Percentiles rank a stretch among this genome's conserved stretches.
Conservation (phyloP, 1,140 invertebrate genomes). For the Globodera ellingtonae region DNA sequence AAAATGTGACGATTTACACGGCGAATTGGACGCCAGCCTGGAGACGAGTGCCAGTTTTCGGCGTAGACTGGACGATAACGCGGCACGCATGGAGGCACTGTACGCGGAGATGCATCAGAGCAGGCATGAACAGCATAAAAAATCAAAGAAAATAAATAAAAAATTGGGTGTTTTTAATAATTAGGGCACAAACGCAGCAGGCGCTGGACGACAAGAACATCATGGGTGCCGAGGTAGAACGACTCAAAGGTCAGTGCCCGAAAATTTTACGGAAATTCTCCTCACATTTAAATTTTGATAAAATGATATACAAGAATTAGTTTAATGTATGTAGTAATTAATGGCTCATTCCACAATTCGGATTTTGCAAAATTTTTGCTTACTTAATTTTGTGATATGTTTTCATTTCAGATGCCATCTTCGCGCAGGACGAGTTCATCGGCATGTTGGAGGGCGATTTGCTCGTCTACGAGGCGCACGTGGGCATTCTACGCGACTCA, state of each 20-base stretch:
- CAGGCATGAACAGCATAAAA: not conserved
- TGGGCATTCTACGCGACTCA: conserved; percentile 59
- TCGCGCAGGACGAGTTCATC: conserved; percentile 63
- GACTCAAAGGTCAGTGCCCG: conserved; percentile 52
- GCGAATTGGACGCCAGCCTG: conserved; percentile 50
- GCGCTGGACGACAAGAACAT: conserved; percentile 54
- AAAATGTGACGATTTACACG: conserved; percentile 54
- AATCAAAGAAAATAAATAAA: not conserved
- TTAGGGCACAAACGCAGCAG: conserved; percentile 37
- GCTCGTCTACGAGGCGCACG: conserved; percentile 62
- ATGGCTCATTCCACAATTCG: no score
- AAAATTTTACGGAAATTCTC: conserved; percentile 28
- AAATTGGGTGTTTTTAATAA: not conserved
- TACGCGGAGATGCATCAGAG: conserved; percentile 53
- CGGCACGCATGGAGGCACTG: conserved; percentile 40
- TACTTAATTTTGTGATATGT: no score
- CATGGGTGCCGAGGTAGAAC: conserved; percentile 53
- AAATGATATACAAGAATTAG: not conserved
- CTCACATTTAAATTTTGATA: not conserved
- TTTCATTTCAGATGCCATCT: conserved; percentile 50
- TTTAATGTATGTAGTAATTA: no score
- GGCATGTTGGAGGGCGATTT: conserved; percentile 58
- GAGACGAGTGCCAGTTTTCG: conserved; percentile 38
- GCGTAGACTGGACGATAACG: conserved; percentile 44
- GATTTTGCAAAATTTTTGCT: no score